phyloP scores from a whole-genome alignment of 2,797 vertebrate genomes.

The Girardinus metallicus region DNA sequence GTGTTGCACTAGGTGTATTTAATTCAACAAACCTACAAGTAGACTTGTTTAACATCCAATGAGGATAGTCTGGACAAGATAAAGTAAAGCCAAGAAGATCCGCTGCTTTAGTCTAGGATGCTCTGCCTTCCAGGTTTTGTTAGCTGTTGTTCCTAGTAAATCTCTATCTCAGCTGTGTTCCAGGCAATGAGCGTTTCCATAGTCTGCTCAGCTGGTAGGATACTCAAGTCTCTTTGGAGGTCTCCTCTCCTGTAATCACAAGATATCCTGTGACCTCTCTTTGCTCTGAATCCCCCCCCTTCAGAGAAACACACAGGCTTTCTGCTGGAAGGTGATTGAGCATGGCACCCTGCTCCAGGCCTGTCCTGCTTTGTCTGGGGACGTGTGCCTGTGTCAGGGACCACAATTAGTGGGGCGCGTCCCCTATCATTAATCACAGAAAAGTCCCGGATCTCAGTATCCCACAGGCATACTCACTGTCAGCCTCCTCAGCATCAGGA shows the following conservation, averaged over 20 bases:
- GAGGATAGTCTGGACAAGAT: conserved; percentile 67
- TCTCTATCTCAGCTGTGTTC: conserved; percentile 29
- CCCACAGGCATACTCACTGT: conserved; percentile 53
- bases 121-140: conserved; percentile 37
- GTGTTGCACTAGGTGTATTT: conserved; percentile 56
- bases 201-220: conserved; percentile 31
- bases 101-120: conserved; percentile 42
- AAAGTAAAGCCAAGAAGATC: conserved; percentile 59
- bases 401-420: conserved; percentile 81
- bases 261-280: conserved; percentile 70
- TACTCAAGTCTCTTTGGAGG: conserved; percentile 30
- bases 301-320: conserved; percentile 49
- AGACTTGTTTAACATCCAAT: conserved; percentile 65
- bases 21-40: conserved; percentile 43
- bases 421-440: conserved; percentile 81
- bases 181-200: conserved; percentile 21
- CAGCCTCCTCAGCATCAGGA: conserved; percentile 54
- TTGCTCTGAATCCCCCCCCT: conserved; percentile 29
- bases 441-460: conserved; percentile 55
- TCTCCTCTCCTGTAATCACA: conserved; percentile 64
- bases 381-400: conserved; percentile 81
- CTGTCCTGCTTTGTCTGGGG: conserved; percentile 79
- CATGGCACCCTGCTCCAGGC: conserved; percentile 73
- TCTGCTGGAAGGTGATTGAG: conserved; percentile 78
- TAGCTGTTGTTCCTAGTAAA: conserved; percentile 44